phyloP scores from a whole-genome alignment of 53 echinoderm and acorn worm genomes.

The Actinopyga echinites region DNA sequence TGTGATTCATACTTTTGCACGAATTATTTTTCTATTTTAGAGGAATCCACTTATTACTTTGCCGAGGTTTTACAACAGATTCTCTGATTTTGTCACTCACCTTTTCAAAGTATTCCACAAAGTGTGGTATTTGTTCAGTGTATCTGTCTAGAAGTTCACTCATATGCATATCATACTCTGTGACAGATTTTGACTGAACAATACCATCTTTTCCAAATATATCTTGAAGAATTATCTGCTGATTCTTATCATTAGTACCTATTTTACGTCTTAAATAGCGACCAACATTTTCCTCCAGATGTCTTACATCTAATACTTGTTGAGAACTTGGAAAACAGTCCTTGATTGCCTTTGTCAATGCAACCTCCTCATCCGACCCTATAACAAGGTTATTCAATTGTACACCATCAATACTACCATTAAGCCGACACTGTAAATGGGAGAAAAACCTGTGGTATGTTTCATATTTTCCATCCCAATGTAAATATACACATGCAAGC shows the following conservation, averaged over 20 bases:
- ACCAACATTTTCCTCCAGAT: conserved; percentile 10
- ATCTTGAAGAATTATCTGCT: neutral
- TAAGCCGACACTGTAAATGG: neutral
- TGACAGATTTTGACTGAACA: neutral
- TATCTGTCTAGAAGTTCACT: neutral
- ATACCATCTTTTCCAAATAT: neutral
- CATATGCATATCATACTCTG: neutral
- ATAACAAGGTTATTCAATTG: neutral
- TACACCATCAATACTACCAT: neutral
- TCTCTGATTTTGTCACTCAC: neutral
- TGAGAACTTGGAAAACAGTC: neutral
- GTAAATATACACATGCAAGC: conserved; percentile 4
- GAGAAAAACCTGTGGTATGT: conserved; percentile 43
- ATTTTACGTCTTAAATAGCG: neutral
- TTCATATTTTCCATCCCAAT: conserved; percentile 14
- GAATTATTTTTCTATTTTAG: too few relatives aligned
- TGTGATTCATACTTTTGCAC: too few relatives aligned
- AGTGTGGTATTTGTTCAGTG: neutral
- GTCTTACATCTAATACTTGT: neutral
- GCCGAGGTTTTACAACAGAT: neutral
- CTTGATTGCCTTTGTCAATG: conserved; percentile 2
- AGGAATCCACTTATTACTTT: neutral
- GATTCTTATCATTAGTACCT: neutral
- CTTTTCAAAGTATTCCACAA: neutral
- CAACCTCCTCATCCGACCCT: conserved; percentile 45